Evolutionary conservation across 2,797 vertebrate species (phyloP).

Genomic region (Salmo trutta): DNA sequence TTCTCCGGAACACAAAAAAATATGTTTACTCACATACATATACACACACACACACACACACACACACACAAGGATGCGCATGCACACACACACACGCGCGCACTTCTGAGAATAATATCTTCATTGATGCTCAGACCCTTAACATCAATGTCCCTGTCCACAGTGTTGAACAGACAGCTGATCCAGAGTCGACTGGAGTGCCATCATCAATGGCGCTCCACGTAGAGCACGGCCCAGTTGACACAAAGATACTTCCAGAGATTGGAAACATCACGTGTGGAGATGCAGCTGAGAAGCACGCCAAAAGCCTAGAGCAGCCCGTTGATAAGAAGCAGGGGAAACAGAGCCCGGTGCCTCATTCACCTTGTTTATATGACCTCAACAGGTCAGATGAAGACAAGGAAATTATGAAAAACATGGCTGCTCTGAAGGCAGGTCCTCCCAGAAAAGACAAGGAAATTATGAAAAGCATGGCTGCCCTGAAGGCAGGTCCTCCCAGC

Average conservation of each 20-base stretch:
- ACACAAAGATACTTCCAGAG: no score
- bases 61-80: background rate
- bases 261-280: background rate
- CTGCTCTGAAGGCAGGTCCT: background rate
- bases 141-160: slow-evolving; percentile 53
- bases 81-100: no score
- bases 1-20: background rate
- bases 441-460: slow-evolving; percentile 33
- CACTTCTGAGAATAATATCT: no score
- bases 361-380: slow-evolving; percentile 11
- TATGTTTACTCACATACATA: background rate
- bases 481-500: background rate
- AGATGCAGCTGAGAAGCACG: background rate
- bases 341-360: background rate
- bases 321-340: slow-evolving; percentile 9
- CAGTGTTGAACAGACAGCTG: slow-evolving; percentile 65
- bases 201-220: background rate
- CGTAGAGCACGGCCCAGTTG: background rate
- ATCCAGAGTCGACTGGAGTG: slow-evolving; percentile 36
- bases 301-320: slow-evolving; percentile 25
- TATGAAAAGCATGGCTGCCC: slow-evolving; percentile 24
- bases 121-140: background rate
- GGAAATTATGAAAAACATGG: slow-evolving; percentile 27
- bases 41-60: background rate
- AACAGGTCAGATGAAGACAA: slow-evolving; percentile 49